Evolutionary conservation across 2,113 vertebrate species (phyloP).

Genomic region (Ictidomys tridecemlineatus): DNA sequence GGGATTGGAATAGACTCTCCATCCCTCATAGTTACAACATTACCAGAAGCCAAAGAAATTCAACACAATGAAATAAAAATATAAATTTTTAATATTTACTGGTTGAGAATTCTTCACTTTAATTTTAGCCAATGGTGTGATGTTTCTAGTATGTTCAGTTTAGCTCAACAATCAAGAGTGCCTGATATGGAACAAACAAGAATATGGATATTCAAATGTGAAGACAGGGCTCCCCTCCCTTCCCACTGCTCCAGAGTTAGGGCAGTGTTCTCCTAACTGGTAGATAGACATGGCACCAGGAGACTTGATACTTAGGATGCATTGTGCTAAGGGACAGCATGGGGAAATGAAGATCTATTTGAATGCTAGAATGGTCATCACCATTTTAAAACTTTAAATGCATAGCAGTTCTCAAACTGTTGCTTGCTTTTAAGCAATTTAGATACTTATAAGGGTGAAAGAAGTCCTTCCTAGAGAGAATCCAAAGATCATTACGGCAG

Average conservation of each 20-base stretch:
- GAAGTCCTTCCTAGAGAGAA: neutral
- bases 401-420: neutral
- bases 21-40: neutral
- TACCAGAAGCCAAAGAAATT: neutral
- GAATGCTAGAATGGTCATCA: neutral
- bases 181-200: neutral
- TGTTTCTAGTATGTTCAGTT: neutral
- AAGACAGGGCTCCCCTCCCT: neutral
- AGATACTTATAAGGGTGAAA: neutral
- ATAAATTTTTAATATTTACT: neutral
- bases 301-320: neutral
- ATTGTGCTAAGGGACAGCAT: neutral
- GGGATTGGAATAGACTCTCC: neutral
- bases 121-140: neutral
- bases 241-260: rapidly evolving
- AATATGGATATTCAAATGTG: neutral
- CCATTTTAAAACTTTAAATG: neutral
- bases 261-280: neutral
- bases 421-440: neutral
- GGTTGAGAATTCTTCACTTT: conserved; percentile 23
- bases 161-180: neutral
- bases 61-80: neutral
- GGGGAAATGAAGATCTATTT: neutral
- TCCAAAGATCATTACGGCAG: neutral
- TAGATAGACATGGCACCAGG: neutral